These are phyloP conservation scores for Melanotaenia pygmaea DNA, from an alignment of 2,797 vertebrate species.

Conservation along the genomic window DNA sequence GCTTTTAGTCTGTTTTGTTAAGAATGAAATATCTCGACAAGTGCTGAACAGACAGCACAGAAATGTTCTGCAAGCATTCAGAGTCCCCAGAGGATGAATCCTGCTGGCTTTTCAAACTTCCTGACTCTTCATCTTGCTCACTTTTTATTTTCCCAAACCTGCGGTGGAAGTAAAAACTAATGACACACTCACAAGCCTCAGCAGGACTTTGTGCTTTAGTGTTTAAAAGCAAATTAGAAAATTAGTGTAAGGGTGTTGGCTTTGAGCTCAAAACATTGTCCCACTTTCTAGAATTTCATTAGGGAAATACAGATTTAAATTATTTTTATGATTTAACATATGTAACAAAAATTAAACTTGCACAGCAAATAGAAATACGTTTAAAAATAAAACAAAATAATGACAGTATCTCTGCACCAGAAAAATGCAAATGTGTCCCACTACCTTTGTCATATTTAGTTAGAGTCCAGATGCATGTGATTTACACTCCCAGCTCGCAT, in stretches of 20 bases:
- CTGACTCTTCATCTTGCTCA: neutral
- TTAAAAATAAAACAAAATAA: neutral
- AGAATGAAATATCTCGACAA: neutral
- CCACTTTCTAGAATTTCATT: neutral
- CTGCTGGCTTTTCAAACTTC: neutral
- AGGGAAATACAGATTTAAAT: neutral
- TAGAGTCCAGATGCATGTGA: slow-evolving; percentile 8
- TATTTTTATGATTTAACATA: neutral
- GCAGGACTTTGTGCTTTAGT: neutral
- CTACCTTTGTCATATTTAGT: slow-evolving; percentile 4
- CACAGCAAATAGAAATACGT: neutral
- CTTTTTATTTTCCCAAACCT: slow-evolving; percentile 3
- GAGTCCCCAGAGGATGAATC: neutral
- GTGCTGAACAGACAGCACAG: neutral
- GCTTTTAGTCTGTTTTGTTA: neutral
- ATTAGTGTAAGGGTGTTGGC: neutral
- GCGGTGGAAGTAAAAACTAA: neutral
- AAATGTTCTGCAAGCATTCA: neutral
- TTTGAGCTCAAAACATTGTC: neutral
- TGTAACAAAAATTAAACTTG: neutral
- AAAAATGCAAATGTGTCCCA: neutral
- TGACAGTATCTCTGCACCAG: neutral
- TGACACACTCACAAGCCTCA: neutral
- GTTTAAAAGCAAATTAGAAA: neutral
- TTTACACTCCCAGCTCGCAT: slow-evolving; percentile 21